Percentiles rank a stretch among this genome's conserved stretches.
Conservation (phyloP, 2,113 vertebrate species). For the Scartelaos histophorus region DNA sequence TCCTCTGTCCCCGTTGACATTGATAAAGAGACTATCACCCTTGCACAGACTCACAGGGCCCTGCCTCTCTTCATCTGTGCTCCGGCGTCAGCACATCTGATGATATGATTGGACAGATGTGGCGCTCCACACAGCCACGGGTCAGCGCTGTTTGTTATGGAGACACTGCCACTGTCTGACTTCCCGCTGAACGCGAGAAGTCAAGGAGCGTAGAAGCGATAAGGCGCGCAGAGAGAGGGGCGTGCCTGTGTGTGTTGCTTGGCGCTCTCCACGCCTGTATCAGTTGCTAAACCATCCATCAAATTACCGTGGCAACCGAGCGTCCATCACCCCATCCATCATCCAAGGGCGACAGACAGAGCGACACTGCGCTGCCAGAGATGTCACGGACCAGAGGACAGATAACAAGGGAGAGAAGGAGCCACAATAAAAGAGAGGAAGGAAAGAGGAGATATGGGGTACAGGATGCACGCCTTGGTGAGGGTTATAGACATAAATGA, state of each 20-base stretch:
- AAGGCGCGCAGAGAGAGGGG: slow-evolving; percentile 8
- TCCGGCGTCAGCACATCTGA: slow-evolving; percentile 20
- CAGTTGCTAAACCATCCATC: slow-evolving; percentile 71
- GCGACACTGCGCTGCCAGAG: slow-evolving; percentile 45
- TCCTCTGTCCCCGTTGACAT: slow-evolving; percentile 35
- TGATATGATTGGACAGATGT: slow-evolving; percentile 39
- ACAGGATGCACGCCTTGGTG: background rate
- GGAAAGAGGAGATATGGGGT: background rate
- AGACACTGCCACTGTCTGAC: slow-evolving; percentile 26
- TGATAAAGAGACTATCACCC: slow-evolving; percentile 34
- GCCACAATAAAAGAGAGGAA: background rate
- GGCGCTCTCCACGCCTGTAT: slow-evolving; percentile 19
- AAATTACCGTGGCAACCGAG: slow-evolving; percentile 67
- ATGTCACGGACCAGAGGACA: slow-evolving; percentile 54
- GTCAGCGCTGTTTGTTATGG: slow-evolving; percentile 38
- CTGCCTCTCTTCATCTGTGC: slow-evolving; percentile 27
- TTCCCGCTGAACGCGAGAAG: slow-evolving; percentile 46
- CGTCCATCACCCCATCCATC: slow-evolving; percentile 66
- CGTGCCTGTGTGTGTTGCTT: slow-evolving; percentile 11
- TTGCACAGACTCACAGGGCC: background rate
- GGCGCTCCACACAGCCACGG: slow-evolving; percentile 17
- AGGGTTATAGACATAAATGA: background rate
- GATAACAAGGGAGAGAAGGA: slow-evolving; percentile 46
- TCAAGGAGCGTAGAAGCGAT: slow-evolving; percentile 34
- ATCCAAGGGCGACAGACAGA: slow-evolving; percentile 66